These are phyloP conservation scores for Python bivittatus DNA, from an alignment of 2,113 vertebrate species.

Conservation along the genomic window DNA sequence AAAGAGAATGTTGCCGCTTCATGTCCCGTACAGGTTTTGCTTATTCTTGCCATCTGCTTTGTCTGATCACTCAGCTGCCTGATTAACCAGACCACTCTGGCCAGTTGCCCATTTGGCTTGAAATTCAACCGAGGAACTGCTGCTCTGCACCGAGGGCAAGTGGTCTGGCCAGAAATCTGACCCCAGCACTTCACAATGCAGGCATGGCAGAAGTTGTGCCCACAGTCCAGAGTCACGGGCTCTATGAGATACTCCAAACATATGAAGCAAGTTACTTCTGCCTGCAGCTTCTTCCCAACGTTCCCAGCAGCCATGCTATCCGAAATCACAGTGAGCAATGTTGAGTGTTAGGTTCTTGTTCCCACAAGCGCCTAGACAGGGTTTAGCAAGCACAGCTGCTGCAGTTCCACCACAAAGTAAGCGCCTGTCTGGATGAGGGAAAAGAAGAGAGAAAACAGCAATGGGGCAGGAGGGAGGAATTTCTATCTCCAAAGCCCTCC, in stretches of 20 bases:
- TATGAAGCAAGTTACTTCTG: background rate
- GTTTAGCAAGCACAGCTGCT: background rate
- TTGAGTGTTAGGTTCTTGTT: background rate
- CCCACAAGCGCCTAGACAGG: background rate
- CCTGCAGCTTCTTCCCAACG: background rate
- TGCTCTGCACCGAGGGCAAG: background rate
- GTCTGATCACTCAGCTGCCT: background rate
- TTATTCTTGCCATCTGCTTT: no score
- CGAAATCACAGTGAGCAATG: background rate
- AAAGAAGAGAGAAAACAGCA: background rate
- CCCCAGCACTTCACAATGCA: background rate
- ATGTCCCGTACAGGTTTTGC: background rate
- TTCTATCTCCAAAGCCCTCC: background rate
- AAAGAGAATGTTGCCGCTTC: background rate
- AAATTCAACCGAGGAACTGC: background rate
- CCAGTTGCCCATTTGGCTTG: background rate
- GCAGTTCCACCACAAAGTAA: background rate
- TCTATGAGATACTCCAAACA: background rate
- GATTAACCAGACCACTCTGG: background rate
- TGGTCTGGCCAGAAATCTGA: accelerated
- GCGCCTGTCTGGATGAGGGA: background rate
- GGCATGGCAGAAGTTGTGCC: constrained; percentile 11
- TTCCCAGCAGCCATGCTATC: background rate
- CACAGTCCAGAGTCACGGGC: background rate
- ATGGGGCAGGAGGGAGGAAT: no score